Conservation (phyloP, 2,113 vertebrate species). For the Pteropus alecto region DNA sequence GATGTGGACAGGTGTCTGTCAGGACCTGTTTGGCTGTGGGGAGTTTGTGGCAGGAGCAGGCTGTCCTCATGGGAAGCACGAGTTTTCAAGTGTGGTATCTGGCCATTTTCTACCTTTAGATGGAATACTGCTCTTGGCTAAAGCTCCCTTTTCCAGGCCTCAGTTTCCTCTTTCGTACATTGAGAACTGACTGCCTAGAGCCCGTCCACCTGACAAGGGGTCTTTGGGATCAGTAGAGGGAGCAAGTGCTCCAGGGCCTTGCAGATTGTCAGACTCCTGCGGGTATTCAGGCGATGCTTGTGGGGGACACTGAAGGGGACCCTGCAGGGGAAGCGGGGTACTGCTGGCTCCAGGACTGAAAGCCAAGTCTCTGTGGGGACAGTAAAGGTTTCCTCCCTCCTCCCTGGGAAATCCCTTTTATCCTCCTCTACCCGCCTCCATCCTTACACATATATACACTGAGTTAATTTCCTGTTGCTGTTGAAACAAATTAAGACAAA, state of each 20-base stretch:
- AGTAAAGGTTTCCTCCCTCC: neutral
- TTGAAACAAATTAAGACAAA: too few species aligned
- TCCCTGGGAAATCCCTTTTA: neutral
- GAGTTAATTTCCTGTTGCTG: neutral
- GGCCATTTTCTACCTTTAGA: neutral
- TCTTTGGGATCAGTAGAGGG: neutral
- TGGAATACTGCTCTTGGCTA: neutral
- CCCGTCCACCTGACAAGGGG: neutral
- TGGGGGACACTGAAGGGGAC: too few species aligned
- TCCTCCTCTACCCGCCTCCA: rapidly evolving
- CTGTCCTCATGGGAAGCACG: neutral
- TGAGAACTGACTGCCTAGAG: neutral
- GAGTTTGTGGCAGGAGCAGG: neutral
- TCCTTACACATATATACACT: rapidly evolving
- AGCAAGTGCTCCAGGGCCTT: neutral
- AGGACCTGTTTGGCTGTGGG: neutral
- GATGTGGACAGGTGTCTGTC: neutral
- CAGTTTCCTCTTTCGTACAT: neutral
- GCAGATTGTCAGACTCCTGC: neutral
- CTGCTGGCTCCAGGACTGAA: neutral
- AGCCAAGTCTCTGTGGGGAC: neutral
- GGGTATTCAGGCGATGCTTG: neutral
- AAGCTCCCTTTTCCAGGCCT: neutral
- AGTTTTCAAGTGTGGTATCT: neutral
- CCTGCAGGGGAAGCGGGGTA: too few species aligned